Base-by-base conservation (phyloP, 2,797 vertebrate genomes). In the Microctenopoma steveboyesi region DNA sequence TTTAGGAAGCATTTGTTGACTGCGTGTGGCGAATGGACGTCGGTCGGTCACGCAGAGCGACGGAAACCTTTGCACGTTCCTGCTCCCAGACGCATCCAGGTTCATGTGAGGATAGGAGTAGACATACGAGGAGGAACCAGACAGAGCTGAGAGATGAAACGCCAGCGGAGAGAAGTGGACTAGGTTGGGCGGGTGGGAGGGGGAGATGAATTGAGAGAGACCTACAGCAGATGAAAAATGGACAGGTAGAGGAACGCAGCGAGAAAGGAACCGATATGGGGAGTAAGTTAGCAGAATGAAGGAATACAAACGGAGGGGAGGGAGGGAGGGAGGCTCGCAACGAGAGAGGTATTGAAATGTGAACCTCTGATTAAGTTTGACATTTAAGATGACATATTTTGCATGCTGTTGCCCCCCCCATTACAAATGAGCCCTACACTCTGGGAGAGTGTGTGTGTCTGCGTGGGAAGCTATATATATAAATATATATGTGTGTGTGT, bases 371-470 rank as follows among this genome's bases (percentile, higher is more conserved):
- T 90, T 89, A 88, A 89, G 87, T 91, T 91, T 92, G 92, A 93
- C 90, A 92, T 92, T 92, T 86, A 90, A 91, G 81, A 91, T 89
- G 88, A 88, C 91, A 91, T 90, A 89, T 91, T 91, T 90, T 86
- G 88, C 89, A 86, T 88, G 81, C 85, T 83, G 77, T 84, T 89
- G 86, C 79, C 85, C 86, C 72, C 79, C 85, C 86, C 72, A 79
- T 90, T 87, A 88, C 85, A 92, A 92, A 92, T 88, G 81, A 88
- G 84, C 74, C 57, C 75, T 77, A 73, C 74, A 84, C 73, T 76
- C 22, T 54, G 59, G 25, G 59, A 54, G 51, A 57, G 55, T 73
- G 64, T 57, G 50, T 48, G 49, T 39, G 66, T 64, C 30, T 64
- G 73, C 27, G 43, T 55, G 45, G 43, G 45, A 33, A 69, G 63